phyloP scores from a whole-genome alignment of 1,140 invertebrate species.

The Nautilus pompilius region DNA sequence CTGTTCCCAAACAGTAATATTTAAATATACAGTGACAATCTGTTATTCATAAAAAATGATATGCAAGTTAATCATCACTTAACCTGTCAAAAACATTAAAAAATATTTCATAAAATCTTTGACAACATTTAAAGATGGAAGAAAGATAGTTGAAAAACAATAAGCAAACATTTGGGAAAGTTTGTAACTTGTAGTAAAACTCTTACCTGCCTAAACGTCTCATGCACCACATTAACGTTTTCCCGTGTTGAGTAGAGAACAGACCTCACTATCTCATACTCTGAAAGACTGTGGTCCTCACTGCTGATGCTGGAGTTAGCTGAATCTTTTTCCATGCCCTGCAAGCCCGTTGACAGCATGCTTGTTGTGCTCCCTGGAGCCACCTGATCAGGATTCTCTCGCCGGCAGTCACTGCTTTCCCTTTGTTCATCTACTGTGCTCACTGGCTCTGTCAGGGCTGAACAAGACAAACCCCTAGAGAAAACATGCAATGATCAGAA shows the following conservation, averaged over 20 bases:
- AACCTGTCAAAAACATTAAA: background rate
- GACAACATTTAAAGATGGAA: background rate
- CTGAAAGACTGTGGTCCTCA: conserved; percentile 46
- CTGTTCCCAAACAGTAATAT: background rate
- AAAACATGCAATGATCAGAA: no score
- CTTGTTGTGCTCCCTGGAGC: conserved; percentile 37
- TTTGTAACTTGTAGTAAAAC: no score
- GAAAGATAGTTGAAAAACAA: conserved; percentile 7
- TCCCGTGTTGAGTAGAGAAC: conserved; percentile 85
- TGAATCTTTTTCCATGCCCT: conserved; percentile 36
- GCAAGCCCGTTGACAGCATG: conserved; percentile 34
- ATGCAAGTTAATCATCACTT: background rate
- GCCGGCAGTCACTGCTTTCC: conserved; percentile 19
- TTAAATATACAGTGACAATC: background rate
- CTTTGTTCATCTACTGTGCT: conserved; percentile 9
- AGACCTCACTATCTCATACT: conserved; percentile 71
- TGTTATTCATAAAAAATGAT: background rate
- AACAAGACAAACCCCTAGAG: conserved; percentile 31
- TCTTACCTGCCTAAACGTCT: conserved; percentile 80
- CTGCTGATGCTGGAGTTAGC: conserved; percentile 49
- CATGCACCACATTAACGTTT: conserved; percentile 93
- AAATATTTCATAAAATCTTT: background rate
- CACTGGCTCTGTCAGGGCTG: conserved; percentile 19
- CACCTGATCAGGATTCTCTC: conserved; percentile 15
- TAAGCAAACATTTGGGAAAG: no score